These are phyloP conservation scores for Emydura subglobosa DNA, from an alignment of 2,113 vertebrate genomes.

Conservation along the genomic window DNA sequence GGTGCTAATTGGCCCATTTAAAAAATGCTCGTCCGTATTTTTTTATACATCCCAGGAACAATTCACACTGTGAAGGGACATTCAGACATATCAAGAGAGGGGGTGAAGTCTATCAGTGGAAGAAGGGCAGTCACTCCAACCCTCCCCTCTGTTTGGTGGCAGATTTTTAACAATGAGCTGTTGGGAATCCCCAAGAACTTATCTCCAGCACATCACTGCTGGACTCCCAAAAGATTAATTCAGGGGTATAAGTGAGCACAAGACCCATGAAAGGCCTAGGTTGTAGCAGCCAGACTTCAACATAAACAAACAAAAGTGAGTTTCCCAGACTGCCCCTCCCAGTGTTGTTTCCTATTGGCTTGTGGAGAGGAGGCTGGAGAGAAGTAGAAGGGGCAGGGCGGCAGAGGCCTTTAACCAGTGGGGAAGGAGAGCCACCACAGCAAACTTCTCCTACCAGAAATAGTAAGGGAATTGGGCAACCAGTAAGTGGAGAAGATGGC, in stretches of 20 bases:
- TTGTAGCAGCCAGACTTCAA: background rate
- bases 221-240: background rate
- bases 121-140: background rate
- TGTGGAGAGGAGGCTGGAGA: too few species aligned
- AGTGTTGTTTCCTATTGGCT: too few species aligned
- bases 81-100: background rate
- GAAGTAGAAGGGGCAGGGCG: too few species aligned
- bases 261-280: background rate
- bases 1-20: background rate
- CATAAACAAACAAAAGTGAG: too few species aligned
- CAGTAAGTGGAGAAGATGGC: too few species aligned
- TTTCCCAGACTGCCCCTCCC: too few species aligned
- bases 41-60: background rate
- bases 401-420: too few species aligned
- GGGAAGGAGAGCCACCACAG: too few species aligned
- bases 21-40: background rate
- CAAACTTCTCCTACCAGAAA: too few species aligned
- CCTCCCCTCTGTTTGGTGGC: background rate
- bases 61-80: background rate
- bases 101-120: background rate
- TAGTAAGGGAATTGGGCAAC: too few species aligned
- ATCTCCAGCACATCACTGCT: background rate
- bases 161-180: accelerated
- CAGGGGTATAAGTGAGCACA: background rate
- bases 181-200: background rate